Evolutionary conservation across 2,797 vertebrate species (phyloP).

Genomic region (Coranthus polyacanthus): DNA sequence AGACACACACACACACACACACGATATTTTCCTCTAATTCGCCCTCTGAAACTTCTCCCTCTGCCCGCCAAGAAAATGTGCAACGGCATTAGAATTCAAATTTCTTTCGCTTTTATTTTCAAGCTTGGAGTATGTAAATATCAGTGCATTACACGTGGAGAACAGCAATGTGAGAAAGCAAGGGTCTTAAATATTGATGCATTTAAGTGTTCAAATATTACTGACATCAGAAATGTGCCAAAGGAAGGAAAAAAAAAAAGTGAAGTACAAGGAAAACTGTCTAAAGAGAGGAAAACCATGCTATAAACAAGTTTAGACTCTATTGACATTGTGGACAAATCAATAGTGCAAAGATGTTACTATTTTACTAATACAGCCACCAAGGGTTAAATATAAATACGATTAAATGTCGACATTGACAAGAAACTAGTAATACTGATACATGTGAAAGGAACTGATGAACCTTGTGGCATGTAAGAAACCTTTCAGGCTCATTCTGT

Average conservation of each 20-base stretch:
- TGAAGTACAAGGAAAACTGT: conserved; percentile 4
- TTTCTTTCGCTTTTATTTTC: conserved; percentile 66
- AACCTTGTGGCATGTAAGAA: conserved; percentile 14
- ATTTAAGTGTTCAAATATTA: conserved; percentile 6
- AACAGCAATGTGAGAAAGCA: conserved; percentile 55
- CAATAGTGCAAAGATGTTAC: conserved; percentile 45
- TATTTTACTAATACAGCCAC: conserved; percentile 44
- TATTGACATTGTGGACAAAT: conserved; percentile 55
- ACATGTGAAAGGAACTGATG: conserved; percentile 23
- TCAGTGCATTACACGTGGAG: conserved; percentile 63
- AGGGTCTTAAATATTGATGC: not conserved
- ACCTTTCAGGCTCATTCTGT: conserved; percentile 7
- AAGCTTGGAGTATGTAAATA: conserved; percentile 57
- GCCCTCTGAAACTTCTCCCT: not conserved
- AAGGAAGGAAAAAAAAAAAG: conserved; percentile 30
- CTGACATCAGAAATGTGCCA: conserved; percentile 24
- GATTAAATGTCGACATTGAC: conserved; percentile 29
- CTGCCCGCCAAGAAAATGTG: not conserved
- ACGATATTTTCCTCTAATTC: not conserved
- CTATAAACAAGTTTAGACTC: conserved; percentile 46
- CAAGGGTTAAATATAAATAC: conserved; percentile 33
- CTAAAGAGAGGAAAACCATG: conserved; percentile 16
- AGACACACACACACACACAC: conserved; percentile 11
- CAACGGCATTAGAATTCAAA: not conserved
- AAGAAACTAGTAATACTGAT: conserved; percentile 19